Evolutionary conservation across 2,113 vertebrate species (phyloP), one percentile per base, ranked within the genome.

Genomic region (Nematolebias whitei): DNA sequence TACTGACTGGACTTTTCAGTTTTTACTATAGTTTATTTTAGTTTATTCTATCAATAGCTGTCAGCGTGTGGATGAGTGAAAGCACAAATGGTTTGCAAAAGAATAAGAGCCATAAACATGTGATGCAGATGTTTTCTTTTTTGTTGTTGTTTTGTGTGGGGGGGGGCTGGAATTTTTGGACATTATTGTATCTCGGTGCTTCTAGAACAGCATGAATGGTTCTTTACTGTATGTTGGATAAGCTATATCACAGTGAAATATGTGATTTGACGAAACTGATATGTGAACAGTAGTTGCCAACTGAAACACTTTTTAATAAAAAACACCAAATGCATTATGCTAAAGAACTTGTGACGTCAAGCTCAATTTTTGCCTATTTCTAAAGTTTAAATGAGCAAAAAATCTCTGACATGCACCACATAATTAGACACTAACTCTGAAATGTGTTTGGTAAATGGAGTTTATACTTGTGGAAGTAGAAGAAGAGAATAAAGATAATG

Each of bases 31-130:
- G n/a, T n/a, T 55, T 1, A 60, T 1, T 23, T 74, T n/a, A n/a
- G n/a, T n/a, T 14, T 32, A 62, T 59, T 62, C 70, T 63, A 38
- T 44, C 35, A 48, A 18, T 38, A 40, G 18, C 13, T 32, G 51
- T 29, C 3, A 23, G 39, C 15, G 49, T 40, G 65, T 57, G 62
- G 58, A 62, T 57, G 62, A 55, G 59, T 52, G 4, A 6, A 72
- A 80, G 20, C 57, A 79, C 64, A 63, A 74, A 60, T 52, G 47
- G 58, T 67, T 72, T 55, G 43, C 12, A 14, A 61, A 51, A 22
- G 44, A 64, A 61, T 39, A 40, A 75, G 20, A 84, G 83, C 79
- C 77, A 84, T 85, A 79, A 71, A 5, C 4, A 22, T 58, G 19
- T 23, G 47, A 70, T 39, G 32, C 44, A 43, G 66, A 70, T 26